phyloP scores from a whole-genome alignment of 2,888 invertebrate genomes.

The Anagyrus pseudococci region DNA sequence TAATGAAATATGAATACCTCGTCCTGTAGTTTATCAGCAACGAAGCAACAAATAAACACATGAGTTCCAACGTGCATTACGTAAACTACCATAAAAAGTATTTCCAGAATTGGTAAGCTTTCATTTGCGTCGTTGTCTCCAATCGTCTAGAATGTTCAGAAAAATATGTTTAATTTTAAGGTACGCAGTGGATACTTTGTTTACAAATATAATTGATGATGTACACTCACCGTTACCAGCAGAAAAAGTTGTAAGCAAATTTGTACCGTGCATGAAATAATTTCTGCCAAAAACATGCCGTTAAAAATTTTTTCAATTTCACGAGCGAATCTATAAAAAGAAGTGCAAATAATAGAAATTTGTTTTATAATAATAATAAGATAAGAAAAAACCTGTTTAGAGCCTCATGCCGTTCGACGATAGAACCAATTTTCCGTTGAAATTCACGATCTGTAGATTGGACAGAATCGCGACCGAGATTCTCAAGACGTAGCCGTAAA shows the following conservation, averaged over 20 bases:
- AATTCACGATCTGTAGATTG: not conserved
- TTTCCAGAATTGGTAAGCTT: not conserved
- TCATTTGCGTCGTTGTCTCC: not conserved
- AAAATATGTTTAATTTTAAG: too few species aligned
- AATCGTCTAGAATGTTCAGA: conserved; percentile 25
- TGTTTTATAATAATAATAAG: not conserved
- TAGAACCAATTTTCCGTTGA: not conserved
- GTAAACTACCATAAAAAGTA: conserved; percentile 21
- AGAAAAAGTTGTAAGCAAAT: conserved; percentile 28
- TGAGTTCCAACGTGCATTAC: conserved; percentile 15
- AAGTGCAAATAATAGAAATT: too few species aligned
- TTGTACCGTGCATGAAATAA: conserved; percentile 12
- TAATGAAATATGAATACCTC: too few species aligned
- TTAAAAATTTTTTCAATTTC: conserved; percentile 32
- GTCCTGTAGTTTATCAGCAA: conserved; percentile 20
- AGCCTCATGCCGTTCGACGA: conserved; percentile 20
- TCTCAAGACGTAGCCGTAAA: conserved; percentile 13
- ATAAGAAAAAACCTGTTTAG: conserved; percentile 27
- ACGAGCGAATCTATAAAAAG: conserved; percentile 29
- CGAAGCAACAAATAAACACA: conserved; percentile 29
- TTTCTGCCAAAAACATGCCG: conserved; percentile 31
- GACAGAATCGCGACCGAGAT: not conserved
- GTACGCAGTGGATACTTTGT: too few species aligned
- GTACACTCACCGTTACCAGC: conserved; percentile 15
- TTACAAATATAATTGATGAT: not conserved